A percentile compares a stretch with the other conserved stretches of the same genome.
These are phyloP conservation scores for Artibeus jamaicensis DNA, from an alignment of 2,797 vertebrate genomes.

Conservation along the genomic window DNA sequence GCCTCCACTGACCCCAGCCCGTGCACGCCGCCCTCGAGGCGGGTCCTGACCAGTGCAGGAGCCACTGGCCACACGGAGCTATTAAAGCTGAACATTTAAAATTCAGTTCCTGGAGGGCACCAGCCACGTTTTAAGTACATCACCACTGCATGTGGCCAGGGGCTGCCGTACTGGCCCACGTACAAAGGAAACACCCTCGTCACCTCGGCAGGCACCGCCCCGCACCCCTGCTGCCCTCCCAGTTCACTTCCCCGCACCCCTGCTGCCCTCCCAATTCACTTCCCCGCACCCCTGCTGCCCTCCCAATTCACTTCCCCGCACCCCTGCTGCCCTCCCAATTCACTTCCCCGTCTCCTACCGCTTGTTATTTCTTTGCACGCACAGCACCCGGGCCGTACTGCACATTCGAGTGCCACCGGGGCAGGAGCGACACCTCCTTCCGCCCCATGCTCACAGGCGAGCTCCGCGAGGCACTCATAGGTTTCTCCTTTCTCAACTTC, in stretches of 20 bases:
- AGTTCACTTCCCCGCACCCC: background rate
- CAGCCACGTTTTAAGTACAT: background rate
- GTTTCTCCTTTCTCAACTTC: no score
- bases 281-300: background rate
- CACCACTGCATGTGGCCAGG: background rate
- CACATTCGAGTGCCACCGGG: fast-evolving
- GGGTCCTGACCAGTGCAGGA: fast-evolving
- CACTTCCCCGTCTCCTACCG: background rate
- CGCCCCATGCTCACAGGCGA: background rate
- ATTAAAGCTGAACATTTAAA: background rate
- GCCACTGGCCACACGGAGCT: background rate
- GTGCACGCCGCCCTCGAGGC: fast-evolving
- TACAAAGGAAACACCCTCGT: background rate
- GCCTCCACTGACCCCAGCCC: background rate
- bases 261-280: no score
- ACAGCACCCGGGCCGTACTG: fast-evolving
- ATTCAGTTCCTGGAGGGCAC: background rate
- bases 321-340: no score
- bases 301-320: background rate
- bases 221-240: no score
- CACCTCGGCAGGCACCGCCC: fast-evolving
- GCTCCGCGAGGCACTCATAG: no score
- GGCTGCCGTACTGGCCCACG: fast-evolving
- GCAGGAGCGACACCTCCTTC: background rate
- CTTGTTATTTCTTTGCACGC: background rate